Percentiles rank a stretch among this genome's conserved stretches.
phyloP scores from a whole-genome alignment of 2,113 vertebrate species.

The Cryptoleucopteryx plumbea region DNA sequence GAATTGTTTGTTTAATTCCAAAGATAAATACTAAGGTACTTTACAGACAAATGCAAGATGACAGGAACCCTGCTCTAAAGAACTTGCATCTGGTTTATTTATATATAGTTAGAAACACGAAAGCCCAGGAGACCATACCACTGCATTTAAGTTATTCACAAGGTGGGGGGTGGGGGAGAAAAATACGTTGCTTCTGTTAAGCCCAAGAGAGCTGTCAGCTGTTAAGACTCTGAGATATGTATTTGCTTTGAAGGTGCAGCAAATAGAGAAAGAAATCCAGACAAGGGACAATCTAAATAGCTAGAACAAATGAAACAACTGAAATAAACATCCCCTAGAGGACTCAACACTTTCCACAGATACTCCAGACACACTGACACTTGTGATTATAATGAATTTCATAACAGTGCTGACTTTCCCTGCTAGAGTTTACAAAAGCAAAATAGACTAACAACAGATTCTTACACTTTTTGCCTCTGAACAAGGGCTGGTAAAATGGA shows the following conservation, averaged over 20 bases:
- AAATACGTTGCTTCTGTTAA: conserved; percentile 4
- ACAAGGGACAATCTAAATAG: conserved; percentile 24
- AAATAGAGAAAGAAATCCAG: conserved; percentile 18
- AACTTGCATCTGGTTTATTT: not conserved
- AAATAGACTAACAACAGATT: not conserved
- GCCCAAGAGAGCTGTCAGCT: conserved; percentile 17
- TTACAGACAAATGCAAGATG: not conserved
- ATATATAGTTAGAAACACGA: not conserved
- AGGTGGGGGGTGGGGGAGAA: not conserved
- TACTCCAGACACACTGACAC: not conserved
- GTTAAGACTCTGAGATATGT: not conserved
- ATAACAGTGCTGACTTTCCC: not conserved
- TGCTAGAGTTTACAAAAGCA: not conserved
- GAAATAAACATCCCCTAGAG: conserved; percentile 31
- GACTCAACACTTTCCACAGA: not conserved
- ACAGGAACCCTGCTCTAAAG: not conserved
- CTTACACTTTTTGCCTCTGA: not conserved
- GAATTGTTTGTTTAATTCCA: not conserved
- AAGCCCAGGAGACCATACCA: not conserved
- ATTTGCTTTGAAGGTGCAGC: conserved; percentile 17
- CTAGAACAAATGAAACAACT: conserved; percentile 43
- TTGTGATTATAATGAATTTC: conserved; percentile 47
- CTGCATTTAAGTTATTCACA: not conserved
- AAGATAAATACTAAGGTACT: not conserved
- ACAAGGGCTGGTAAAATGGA: not conserved